A percentile compares a stretch with the other conserved stretches of the same genome.
Conservation (phyloP, 2,113 vertebrate species). For the Girardinichthys multiradiatus region DNA sequence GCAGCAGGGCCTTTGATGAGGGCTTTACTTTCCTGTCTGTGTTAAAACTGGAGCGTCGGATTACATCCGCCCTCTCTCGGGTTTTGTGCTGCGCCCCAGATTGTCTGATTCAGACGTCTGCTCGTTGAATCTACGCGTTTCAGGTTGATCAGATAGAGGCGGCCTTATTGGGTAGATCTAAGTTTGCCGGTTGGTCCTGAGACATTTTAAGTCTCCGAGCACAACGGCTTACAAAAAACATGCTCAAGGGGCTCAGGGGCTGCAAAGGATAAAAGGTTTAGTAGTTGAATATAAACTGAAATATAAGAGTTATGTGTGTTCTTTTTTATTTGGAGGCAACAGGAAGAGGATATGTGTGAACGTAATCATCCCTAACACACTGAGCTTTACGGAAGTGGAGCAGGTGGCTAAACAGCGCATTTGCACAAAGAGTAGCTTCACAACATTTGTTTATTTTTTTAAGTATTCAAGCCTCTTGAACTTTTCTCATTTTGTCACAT, state of each 20-base stretch:
- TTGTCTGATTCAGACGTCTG: slow-evolving; percentile 50
- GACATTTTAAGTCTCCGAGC: slow-evolving; percentile 49
- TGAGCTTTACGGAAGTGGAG: not conserved
- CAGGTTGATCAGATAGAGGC: slow-evolving; percentile 59
- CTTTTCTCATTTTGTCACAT: not conserved
- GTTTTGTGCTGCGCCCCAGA: slow-evolving; percentile 53
- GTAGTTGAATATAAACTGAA: slow-evolving; percentile 1
- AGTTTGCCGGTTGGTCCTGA: slow-evolving; percentile 41
- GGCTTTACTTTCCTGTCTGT: slow-evolving; percentile 55
- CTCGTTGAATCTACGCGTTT: slow-evolving; percentile 57
- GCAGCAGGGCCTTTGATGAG: slow-evolving; percentile 58
- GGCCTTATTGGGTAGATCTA: slow-evolving; percentile 56
- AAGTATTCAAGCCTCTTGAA: too few relatives aligned
- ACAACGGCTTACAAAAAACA: slow-evolving; percentile 22
- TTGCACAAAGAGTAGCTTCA: not conserved
- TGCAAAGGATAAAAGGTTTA: not conserved
- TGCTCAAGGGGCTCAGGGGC: slow-evolving; percentile 22
- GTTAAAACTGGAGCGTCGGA: slow-evolving; percentile 54
- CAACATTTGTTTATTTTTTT: too few relatives aligned
- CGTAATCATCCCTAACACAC: not conserved
- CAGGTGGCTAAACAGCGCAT: slow-evolving; percentile 11
- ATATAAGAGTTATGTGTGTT: not conserved
- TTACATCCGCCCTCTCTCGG: slow-evolving; percentile 57
- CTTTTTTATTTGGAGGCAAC: not conserved
- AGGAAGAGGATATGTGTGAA: not conserved